phyloP scores from a whole-genome alignment of 2,113 vertebrate genomes.

The Naja naja region DNA sequence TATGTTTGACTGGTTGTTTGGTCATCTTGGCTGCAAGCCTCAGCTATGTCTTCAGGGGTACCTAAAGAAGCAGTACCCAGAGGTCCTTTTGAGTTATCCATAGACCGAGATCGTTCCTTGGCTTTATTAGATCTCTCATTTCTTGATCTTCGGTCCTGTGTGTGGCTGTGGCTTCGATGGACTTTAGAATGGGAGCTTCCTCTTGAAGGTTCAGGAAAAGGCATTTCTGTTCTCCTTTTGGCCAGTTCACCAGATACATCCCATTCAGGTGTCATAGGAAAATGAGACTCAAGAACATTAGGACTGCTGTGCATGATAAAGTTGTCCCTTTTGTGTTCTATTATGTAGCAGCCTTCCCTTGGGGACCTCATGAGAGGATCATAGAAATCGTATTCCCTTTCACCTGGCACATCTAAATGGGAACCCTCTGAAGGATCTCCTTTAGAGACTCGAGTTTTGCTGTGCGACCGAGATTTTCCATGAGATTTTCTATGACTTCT shows the following conservation, averaged over 20 bases:
- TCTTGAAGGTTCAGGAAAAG: conserved; percentile 94
- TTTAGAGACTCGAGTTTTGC: conserved; percentile 89
- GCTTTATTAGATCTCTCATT: conserved; percentile 93
- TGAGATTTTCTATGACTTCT: conserved; percentile 89
- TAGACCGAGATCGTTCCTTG: conserved; percentile 95
- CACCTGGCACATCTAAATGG: conserved; percentile 82
- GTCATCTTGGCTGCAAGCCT: conserved; percentile 85
- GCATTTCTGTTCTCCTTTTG: conserved; percentile 96
- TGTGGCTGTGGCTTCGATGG: conserved; percentile 97
- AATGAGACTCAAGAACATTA: conserved; percentile 89
- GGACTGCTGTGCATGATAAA: conserved; percentile 91
- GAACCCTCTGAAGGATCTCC: conserved; percentile 91
- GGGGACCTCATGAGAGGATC: conserved; percentile 84
- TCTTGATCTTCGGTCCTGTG: conserved; percentile 92
- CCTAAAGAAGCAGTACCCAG: conserved; percentile 82
- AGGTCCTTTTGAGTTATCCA: conserved; percentile 96
- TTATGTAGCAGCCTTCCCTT: conserved; percentile 86
- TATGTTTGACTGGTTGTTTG: conserved; percentile 83
- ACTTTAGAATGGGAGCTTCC: conserved; percentile 93
- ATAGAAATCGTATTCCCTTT: conserved; percentile 88
- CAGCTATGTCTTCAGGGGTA: conserved; percentile 83
- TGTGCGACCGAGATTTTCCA: conserved; percentile 90
- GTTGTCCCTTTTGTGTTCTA: conserved; percentile 90
- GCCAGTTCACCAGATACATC: conserved; percentile 95
- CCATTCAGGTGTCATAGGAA: conserved; percentile 97